Percentiles rank a stretch among this genome's conserved stretches.
Conservation (phyloP, 1,140 invertebrate species). For the Planococcus citri region DNA sequence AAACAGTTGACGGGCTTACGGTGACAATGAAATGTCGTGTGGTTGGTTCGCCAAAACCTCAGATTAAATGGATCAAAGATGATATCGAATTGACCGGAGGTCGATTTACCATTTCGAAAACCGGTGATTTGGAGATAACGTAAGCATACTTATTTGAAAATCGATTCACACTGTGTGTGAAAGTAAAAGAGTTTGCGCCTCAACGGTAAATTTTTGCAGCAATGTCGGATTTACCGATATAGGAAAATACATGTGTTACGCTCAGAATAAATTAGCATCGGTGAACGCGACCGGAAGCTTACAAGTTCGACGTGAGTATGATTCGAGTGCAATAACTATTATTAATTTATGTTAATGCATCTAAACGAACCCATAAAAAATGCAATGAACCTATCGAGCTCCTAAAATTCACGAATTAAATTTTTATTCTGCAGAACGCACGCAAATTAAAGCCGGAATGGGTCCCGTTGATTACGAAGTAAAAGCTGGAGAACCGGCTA, state of each 20-base stretch:
- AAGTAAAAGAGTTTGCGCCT: neutral
- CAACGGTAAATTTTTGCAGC: conserved; percentile 31
- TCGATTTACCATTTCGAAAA: conserved; percentile 52
- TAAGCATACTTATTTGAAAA: conserved; percentile 27
- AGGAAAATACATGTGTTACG: conserved; percentile 82
- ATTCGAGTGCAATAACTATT: too few species aligned
- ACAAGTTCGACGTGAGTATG: conserved; percentile 59
- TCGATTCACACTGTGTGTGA: neutral
- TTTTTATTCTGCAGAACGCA: conserved; percentile 47
- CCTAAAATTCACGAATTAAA: too few species aligned
- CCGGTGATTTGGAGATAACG: conserved; percentile 73
- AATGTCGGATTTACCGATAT: conserved; percentile 71
- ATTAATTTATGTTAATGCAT: too few species aligned
- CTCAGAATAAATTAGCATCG: conserved; percentile 82
- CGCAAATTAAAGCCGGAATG: conserved; percentile 56
- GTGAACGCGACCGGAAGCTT: conserved; percentile 60
- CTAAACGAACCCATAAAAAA: too few species aligned
- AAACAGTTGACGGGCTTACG: conserved; percentile 69
- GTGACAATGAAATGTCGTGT: conserved; percentile 79
- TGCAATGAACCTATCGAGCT: too few species aligned
- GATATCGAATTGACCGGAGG: conserved; percentile 72
- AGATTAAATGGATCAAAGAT: conserved; percentile 84
- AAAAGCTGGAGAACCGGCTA: conserved; percentile 71
- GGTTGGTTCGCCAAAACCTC: conserved; percentile 89
- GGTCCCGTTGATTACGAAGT: conserved; percentile 83